Evolutionary conservation across 2,113 vertebrate species (phyloP).

Genomic region (Callospermophilus lateralis): DNA sequence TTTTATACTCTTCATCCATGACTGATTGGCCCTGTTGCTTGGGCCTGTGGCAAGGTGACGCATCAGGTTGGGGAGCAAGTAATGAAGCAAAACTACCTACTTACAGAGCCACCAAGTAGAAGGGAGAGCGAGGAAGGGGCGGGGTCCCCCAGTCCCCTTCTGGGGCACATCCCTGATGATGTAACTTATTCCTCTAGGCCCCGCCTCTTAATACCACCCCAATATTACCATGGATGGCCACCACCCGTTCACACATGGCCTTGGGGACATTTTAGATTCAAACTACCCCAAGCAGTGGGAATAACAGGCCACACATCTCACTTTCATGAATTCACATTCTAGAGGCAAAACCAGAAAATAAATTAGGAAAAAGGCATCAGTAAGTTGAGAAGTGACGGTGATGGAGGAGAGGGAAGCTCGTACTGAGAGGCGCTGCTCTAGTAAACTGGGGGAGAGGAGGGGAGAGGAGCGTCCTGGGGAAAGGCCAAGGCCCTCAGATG

Average conservation of each 20-base stretch:
- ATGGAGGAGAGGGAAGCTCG: background rate
- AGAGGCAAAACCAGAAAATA: background rate
- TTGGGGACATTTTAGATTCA: background rate
- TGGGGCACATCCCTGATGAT: background rate
- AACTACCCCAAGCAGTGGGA: background rate
- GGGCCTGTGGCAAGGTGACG: background rate
- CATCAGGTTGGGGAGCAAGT: too few species aligned
- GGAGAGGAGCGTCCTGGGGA: too few species aligned
- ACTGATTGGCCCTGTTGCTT: background rate
- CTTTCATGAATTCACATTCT: background rate
- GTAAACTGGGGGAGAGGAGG: accelerated
- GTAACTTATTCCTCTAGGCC: background rate
- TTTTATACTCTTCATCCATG: background rate
- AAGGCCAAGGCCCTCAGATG: background rate
- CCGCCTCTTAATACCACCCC: background rate
- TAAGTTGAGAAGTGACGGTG: background rate
- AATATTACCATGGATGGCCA: background rate
- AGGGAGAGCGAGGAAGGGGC: background rate
- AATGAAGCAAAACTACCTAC: background rate
- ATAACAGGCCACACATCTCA: background rate
- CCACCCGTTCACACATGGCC: background rate
- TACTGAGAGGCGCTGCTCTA: accelerated
- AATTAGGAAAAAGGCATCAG: background rate
- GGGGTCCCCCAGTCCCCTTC: background rate
- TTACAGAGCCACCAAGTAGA: background rate